phyloP scores from a whole-genome alignment of 2,888 invertebrate genomes.

The Phania funesta region DNA sequence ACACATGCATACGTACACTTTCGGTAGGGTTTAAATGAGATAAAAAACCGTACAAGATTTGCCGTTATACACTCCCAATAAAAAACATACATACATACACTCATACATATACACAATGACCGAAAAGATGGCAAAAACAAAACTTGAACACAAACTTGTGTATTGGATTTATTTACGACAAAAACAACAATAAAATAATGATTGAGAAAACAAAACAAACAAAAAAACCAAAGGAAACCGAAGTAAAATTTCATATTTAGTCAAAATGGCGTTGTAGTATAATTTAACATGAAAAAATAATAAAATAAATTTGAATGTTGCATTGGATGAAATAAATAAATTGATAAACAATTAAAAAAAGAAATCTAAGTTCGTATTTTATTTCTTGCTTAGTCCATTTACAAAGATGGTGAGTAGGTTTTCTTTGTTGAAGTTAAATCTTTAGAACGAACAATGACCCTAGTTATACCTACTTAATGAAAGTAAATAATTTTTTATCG shows the following conservation, averaged over 20 bases:
- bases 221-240: background rate
- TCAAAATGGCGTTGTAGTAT: constrained; percentile 62
- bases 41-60: constrained; percentile 13
- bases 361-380: background rate
- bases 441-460: no score
- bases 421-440: no score
- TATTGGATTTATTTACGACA: constrained; percentile 35
- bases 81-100: background rate
- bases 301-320: constrained; percentile 65
- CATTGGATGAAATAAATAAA: constrained; percentile 64
- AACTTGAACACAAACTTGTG: background rate
- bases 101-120: background rate
- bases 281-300: constrained; percentile 54
- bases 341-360: constrained; percentile 49
- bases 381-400: background rate
- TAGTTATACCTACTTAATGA: no score
- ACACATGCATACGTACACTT: constrained; percentile 1
- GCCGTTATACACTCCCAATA: background rate
- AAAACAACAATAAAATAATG: constrained; percentile 27
- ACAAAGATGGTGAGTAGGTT: no score
- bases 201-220: constrained; percentile 9
- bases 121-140: constrained; percentile 1
- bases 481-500: no score
- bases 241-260: constrained; percentile 52
- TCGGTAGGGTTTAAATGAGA: constrained; percentile 12